Conservation (phyloP, 2,888 invertebrate genomes). For the Melieria crassipennis region DNA sequence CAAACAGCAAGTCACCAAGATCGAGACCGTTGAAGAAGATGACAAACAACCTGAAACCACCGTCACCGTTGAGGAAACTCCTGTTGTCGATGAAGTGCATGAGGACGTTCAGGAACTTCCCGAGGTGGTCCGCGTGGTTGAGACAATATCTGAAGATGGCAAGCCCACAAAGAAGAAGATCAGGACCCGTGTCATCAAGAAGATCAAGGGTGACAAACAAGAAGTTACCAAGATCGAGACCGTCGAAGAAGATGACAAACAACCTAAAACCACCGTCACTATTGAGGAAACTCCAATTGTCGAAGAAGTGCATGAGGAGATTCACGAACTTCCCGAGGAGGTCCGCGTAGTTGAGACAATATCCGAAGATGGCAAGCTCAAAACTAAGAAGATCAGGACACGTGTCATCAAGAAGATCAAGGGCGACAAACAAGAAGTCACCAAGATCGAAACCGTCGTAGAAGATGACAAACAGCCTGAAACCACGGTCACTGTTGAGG, state of each 20-base stretch:
- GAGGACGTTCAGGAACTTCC: slow-evolving; percentile 33
- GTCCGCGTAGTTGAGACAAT: slow-evolving; percentile 35
- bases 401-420: slow-evolving; percentile 44
- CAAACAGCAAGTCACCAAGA: slow-evolving; percentile 41
- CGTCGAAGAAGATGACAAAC: slow-evolving; percentile 46
- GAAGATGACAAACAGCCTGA: slow-evolving; percentile 43
- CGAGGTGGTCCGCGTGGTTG: slow-evolving; percentile 50
- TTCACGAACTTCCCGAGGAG: slow-evolving; percentile 34
- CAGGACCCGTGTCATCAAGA: slow-evolving; percentile 46
- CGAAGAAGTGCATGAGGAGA: slow-evolving; percentile 5
- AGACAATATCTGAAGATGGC: slow-evolving; percentile 54
- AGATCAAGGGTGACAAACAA: slow-evolving; percentile 46
- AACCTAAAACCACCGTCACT: slow-evolving; percentile 43
- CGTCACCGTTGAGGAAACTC: slow-evolving; percentile 37
- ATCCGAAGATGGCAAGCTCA: slow-evolving; percentile 40
- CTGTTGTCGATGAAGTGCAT: slow-evolving; percentile 25
- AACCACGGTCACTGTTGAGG: slow-evolving; percentile 42
- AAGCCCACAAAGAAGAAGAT: slow-evolving; percentile 47
- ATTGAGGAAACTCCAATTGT: slow-evolving; percentile 42
- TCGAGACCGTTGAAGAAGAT: slow-evolving; percentile 41
- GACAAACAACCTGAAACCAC: slow-evolving; percentile 39
- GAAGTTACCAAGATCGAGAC: slow-evolving; percentile 49
- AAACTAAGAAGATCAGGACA: slow-evolving; percentile 43
- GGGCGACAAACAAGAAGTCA: slow-evolving; percentile 46
- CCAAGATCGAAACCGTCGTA: slow-evolving; percentile 45